phyloP scores from a whole-genome alignment of 2,113 vertebrate species.

The Lates calcarifer region DNA sequence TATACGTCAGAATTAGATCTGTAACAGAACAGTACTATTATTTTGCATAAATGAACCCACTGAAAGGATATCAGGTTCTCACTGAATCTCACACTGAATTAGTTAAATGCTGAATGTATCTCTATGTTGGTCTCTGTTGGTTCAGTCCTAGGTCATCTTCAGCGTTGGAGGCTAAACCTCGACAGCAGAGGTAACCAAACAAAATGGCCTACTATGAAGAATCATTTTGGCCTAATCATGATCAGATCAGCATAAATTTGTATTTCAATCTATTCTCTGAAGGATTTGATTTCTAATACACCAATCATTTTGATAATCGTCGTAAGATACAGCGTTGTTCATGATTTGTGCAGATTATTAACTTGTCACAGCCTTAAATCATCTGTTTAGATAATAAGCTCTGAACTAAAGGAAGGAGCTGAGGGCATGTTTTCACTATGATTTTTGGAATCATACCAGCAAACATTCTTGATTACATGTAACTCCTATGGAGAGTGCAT shows the following conservation, averaged over 20 bases:
- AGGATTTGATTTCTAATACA: not conserved
- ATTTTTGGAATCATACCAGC: not conserved
- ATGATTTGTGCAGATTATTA: not conserved
- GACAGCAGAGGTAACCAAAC: slow-evolving; percentile 70
- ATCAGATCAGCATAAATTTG: not conserved
- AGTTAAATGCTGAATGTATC: slow-evolving; percentile 24
- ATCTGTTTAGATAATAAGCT: not conserved
- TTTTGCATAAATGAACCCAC: too few species aligned
- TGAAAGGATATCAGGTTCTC: too few species aligned
- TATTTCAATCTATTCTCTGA: not conserved
- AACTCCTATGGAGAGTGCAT: too few species aligned
- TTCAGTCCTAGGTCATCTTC: slow-evolving; percentile 60
- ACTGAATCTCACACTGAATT: not conserved
- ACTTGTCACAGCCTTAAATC: not conserved
- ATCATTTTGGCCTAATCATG: not conserved
- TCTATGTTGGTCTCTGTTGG: slow-evolving; percentile 35
- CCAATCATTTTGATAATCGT: not conserved
- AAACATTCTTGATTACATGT: not conserved
- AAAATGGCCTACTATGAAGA: not conserved
- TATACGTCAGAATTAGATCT: too few species aligned
- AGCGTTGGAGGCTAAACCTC: slow-evolving; percentile 49
- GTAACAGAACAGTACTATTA: too few species aligned
- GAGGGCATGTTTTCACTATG: not conserved
- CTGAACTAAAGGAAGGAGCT: not conserved
- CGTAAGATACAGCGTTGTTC: not conserved